Base-by-base conservation (phyloP, 1,140 invertebrate species). In the Zaprionus nigranus region DNA sequence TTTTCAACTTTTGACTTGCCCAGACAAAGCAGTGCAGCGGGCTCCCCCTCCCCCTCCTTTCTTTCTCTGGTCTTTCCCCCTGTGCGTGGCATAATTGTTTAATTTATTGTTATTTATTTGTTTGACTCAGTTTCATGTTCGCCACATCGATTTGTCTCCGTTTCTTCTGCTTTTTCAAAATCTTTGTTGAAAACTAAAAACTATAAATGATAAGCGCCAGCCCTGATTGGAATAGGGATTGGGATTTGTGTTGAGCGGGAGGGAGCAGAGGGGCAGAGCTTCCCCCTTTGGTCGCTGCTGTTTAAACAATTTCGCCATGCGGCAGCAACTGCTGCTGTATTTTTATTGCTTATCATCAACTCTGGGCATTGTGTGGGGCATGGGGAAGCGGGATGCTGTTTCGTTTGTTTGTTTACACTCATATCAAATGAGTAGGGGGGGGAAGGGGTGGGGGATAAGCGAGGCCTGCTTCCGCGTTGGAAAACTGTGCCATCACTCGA, bases 71-170 rank as follows among this genome's bases (percentile, higher is more conserved):
- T n/a, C 59, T 38, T 34, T 43, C 34, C 36, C 53, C 46, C 54
- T 71, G 53, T 11, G 30, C 70, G 2, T 26, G 15, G 75, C 77
- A 90, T 88, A 88, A 88, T 88, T 88, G 84, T 88, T 88, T 90
- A 90, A 88, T 88, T 88, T 88, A 90, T 90, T 88, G 82, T 88
- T 88, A 88, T 88, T 88, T 87, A 82, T 90, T 84, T 79, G 62
- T 71, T 88, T 81, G 75, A 60, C 73, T 81, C 67, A 74, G 78
- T 80, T 75, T 77, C 61, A 26, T 60, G 38, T 34, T 34, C 56
- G 11, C 28, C 56, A 9, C 56, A 11, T 11, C 81, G 83, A 87
- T 87, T 87, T 87, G 84, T 88, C 81, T 84, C 66, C 64, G 51
- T n/a, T n/a, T n/a, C 83, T 87, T 83, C 80, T 67, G 74, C 74